Base-by-base conservation (phyloP, 2,888 invertebrate genomes). In the Hanleya hanleyi region DNA sequence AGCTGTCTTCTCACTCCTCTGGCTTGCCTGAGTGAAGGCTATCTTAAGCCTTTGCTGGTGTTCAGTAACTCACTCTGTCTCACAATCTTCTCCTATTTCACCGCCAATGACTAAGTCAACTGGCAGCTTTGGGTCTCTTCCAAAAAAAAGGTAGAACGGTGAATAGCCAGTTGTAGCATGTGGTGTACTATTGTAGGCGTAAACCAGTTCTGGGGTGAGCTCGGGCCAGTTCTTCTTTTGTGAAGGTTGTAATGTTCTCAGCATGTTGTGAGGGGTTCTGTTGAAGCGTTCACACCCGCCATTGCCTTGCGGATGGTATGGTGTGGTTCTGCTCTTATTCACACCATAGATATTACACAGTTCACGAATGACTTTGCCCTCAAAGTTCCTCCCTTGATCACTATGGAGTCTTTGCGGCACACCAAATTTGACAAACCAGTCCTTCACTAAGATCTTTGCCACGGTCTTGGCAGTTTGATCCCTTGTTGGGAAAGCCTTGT, bases 401-500 rank as follows among this genome's bases (percentile, higher is more conserved):
- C 64, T 66, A 51, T 67, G 70, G 7, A 69, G 29, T 51, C 65
- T 35, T 15, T 68, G 26, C n/a, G 64, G 67, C 12, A 70, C 64
- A n/a, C 69, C 72, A 70, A 51, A 72, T 41, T 33, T 57, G 12
- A 62, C 41, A 72, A 72, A 67, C 57, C 67, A 70, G 15, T 50
- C 36, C 29, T 69, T 32, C 12, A 69, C 67, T 18, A 71, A 26
- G 1, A 22, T 35, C 0, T 29, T 33, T 29, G 71, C 67, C 15
- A 68, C 67, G 7, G 71, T 69, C 35, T 37, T 33, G 26, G 67
- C 71, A 18, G 50, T 69, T 36, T 71, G 71, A 47, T 71, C 66
- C 9, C 62, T 41, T n/a, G 51, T 51, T 22, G 71, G 50, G 18
- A 71, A 26, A 7, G 71, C 71, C 41, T 67, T 18, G 70, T 65